These are phyloP conservation scores for Manacus vitellinus DNA, from an alignment of 2,113 vertebrate genomes.

Conservation along the genomic window DNA sequence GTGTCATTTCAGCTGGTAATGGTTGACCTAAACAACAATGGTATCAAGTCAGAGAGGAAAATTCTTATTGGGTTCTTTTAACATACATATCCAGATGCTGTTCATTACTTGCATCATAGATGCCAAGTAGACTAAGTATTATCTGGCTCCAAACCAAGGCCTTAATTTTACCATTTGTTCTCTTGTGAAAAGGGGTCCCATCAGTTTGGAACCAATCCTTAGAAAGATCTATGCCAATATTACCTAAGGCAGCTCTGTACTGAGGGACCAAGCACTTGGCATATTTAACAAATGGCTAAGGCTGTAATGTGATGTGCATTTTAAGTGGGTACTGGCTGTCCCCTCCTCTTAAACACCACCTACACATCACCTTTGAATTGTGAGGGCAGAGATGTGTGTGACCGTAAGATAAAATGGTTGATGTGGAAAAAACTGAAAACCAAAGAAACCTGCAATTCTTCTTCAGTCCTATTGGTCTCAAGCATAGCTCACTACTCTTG, in stretches of 20 bases:
- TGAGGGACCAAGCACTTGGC: background rate
- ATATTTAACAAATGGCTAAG: background rate
- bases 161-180: background rate
- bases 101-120: background rate
- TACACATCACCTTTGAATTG: background rate
- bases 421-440: background rate
- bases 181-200: background rate
- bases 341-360: background rate
- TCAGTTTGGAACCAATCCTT: background rate
- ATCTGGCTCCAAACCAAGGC: background rate
- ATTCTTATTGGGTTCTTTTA: background rate
- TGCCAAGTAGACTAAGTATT: background rate
- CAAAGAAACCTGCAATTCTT: background rate
- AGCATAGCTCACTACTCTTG: background rate
- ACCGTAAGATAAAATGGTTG: background rate
- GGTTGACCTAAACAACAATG: slow-evolving; percentile 86
- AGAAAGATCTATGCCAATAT: background rate
- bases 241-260: background rate
- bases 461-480: background rate
- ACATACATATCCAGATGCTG: background rate
- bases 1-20: slow-evolving; percentile 94
- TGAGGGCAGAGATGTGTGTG: background rate
- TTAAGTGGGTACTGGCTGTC: background rate
- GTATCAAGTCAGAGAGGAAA: background rate
- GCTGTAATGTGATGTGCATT: background rate